Evolutionary conservation across 2,797 vertebrate species (phyloP), one percentile per base, ranked within the genome.

Genomic region (Choloepus didactylus): DNA sequence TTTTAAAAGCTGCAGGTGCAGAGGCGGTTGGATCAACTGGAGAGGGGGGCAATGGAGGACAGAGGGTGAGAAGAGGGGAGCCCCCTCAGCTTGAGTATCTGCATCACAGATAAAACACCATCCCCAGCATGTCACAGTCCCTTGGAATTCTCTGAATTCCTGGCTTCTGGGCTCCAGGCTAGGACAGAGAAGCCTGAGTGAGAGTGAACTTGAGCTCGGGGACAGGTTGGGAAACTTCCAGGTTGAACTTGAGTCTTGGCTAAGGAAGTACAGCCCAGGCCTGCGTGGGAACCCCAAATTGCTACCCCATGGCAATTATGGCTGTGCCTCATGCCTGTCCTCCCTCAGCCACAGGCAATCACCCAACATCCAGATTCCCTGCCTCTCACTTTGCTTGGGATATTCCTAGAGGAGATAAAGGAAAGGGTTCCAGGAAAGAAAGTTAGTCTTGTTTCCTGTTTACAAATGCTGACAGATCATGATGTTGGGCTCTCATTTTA

Each of bases 1-100:
- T 21, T 85, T 93, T 56, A 21, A 16, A 69, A 35, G 38, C 41
- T 41, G 21, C 51, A 59, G 62, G 38, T 76, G 0, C 38, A 29
- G 25, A 18, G 21, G 64, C 56, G 29, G 21, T 8, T 75, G 73
- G 54, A 76, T 10, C 44, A n/a, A 51, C 16, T 41, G 41, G 14
- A 60, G 56, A 31, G 2, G 15, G 9, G 6, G 31, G 35, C 49
- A 31, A 31, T 0, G 3, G 41, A 76, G 14, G 21, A 31, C 0
- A 3, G 41, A 76, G 14, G 21, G 62, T 15, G 25, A 66, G 59
- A 66, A 29, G 21, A 19, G n/a, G 86, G 56, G 29, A 2, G 16
- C 29, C 14, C 54, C 25, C 56, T 73, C 38, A n/a, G 73, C 49
- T 75, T 56, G 18, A 41, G 51, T 29, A 41, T 44, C 76, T 88